Percentiles rank a stretch among this genome's conserved stretches.
These are phyloP conservation scores for Stratiomys singularior DNA, from an alignment of 2,888 invertebrate species.

Conservation along the genomic window DNA sequence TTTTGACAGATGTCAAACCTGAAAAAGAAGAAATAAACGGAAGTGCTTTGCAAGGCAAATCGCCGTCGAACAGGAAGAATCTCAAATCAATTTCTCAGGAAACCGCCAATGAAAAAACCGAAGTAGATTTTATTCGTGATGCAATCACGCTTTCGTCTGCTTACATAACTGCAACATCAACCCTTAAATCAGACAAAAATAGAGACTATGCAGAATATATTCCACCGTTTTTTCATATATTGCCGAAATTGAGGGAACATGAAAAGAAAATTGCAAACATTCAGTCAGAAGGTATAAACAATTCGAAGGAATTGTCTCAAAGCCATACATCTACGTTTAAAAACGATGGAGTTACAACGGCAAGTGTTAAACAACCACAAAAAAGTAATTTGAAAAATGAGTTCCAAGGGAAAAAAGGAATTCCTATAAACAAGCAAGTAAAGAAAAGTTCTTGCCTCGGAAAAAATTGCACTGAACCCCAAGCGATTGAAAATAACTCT, in stretches of 20 bases:
- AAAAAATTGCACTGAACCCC: too few relatives aligned
- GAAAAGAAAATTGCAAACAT: neutral
- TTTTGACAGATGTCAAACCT: neutral
- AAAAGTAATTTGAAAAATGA: neutral
- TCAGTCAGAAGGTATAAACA: too few relatives aligned
- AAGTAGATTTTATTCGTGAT: neutral
- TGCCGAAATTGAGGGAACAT: neutral
- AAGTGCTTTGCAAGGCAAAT: neutral
- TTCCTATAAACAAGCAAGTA: neutral
- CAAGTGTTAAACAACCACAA: too few relatives aligned
- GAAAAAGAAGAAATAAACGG: neutral
- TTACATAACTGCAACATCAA: neutral
- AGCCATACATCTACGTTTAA: too few relatives aligned
- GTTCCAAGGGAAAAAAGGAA: neutral
- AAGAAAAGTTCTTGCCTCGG: neutral
- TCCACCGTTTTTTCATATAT: constrained; percentile 14
- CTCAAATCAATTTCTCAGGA: too few relatives aligned
- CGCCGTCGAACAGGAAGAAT: too few relatives aligned
- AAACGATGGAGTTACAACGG: too few relatives aligned
- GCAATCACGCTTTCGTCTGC: neutral
- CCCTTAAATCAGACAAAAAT: neutral
- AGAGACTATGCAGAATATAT: neutral
- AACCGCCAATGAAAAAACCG: neutral
- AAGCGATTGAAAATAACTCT: neutral
- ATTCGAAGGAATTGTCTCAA: too few relatives aligned